Base-by-base conservation (phyloP, 2,797 vertebrate species). In the Poecilia gillii region DNA sequence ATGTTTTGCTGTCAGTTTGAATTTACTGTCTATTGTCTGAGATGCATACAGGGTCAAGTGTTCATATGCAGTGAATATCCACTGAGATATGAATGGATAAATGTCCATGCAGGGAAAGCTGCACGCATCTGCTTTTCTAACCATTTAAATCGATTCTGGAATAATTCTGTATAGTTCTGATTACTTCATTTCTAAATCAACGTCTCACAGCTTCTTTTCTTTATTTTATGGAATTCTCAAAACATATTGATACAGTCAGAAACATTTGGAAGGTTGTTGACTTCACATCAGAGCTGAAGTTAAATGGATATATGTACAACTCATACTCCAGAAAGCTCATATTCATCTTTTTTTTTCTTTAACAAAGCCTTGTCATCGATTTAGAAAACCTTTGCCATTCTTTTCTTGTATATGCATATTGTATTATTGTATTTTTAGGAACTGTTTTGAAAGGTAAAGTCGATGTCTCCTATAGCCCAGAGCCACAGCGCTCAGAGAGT, bases 401-500 rank as follows among this genome's bases (percentile, higher is more conserved):
- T 76, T 75, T 66, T 74, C 68, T 66, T 28, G 2, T 68, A 71
- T 72, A 41, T 73, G 14, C 28, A 23, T 57, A 36, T 88, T 78
- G 47, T 78, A 28, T 55, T 55, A n/a, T 79, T 85, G n/a, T 80
- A 45, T 79, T 80, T 85, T 81, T 36, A 70, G 66, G 73, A 25
- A 33, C 12, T 81, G 75, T 85, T 88, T 76, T 73, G 80, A 84
- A 81, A 85, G 74, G 66, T 72, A 73, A 80, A 75, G 76, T 55
- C 41, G 72, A 76, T 82, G 73, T 82, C 73, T 87, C 84, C 77
- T 74, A 70, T 62, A 80, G 82, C 85, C 82, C 66, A 55, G 64
- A 85, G 86, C 80, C 79, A 57, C n/a, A 73, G 72, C 83, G 84
- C 80, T 87, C 74, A 70, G 31, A 71, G 73, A 82, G 76, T 43